phyloP scores from a whole-genome alignment of 2,113 vertebrate species.

The Numenius arquata region DNA sequence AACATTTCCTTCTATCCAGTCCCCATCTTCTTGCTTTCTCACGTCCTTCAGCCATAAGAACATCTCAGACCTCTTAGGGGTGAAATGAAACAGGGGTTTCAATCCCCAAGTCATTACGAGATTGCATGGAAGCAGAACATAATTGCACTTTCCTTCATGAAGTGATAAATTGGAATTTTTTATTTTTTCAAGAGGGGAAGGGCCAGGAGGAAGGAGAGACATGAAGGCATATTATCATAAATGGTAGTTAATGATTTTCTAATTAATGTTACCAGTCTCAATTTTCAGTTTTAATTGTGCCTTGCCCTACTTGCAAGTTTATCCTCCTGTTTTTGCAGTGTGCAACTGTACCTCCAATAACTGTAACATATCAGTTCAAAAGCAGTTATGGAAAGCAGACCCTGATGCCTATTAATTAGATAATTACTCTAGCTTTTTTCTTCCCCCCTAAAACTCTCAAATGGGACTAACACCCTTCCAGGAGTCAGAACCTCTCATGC shows the following conservation, averaged over 20 bases:
- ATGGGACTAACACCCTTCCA: neutral
- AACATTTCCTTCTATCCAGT: neutral
- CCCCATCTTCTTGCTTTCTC: neutral
- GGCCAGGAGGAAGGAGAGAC: neutral
- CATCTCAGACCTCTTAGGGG: fast-evolving
- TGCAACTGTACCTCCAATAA: neutral
- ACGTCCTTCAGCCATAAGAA: neutral
- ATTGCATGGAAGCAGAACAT: neutral
- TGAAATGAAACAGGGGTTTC: neutral
- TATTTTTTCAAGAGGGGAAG: neutral
- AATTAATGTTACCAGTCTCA: conserved; percentile 25
- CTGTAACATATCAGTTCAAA: neutral
- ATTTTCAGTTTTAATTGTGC: conserved; percentile 32
- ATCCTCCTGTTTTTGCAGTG: neutral
- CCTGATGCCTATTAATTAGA: neutral
- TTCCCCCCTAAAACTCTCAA: neutral
- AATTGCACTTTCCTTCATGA: neutral
- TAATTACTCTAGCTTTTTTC: neutral
- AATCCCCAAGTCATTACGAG: neutral
- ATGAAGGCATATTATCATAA: neutral
- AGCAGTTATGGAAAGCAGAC: neutral
- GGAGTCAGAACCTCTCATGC: neutral
- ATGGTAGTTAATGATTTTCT: conserved; percentile 1
- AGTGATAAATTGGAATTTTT: neutral
- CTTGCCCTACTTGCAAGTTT: conserved; percentile 11